Conservation (phyloP, 2,797 vertebrate species). For the Stomatorhinus walkeri region DNA sequence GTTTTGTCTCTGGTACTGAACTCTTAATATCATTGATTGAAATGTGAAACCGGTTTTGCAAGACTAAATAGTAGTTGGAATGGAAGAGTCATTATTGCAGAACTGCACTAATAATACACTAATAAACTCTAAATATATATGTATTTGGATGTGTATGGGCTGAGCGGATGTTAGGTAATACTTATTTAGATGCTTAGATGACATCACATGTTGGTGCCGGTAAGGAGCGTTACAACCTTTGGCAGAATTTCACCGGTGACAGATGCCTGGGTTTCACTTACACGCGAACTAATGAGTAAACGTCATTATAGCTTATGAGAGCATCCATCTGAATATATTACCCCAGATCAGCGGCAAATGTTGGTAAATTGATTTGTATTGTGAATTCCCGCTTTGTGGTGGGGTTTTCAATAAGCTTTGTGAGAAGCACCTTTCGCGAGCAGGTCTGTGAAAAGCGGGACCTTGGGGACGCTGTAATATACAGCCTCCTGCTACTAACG, state of each 20-base stretch:
- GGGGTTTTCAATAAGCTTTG: not conserved
- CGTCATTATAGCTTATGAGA: not conserved
- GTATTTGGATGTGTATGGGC: not conserved
- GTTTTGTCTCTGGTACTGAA: not conserved
- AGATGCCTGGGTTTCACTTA: not conserved
- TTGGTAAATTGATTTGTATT: not conserved
- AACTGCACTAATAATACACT: not conserved
- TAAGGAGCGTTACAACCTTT: not conserved
- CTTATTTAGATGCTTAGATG: not conserved
- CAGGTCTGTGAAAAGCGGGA: not conserved
- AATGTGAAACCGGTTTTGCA: slow-evolving; percentile 8
- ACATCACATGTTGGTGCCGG: not conserved
- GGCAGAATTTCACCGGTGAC: not conserved
- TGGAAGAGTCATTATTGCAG: not conserved
- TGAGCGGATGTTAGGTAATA: not conserved
- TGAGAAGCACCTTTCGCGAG: not conserved
- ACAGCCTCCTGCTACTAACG: not conserved
- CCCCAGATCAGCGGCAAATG: not conserved
- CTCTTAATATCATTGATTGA: not conserved
- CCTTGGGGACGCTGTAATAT: not conserved
- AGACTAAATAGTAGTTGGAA: slow-evolving; percentile 10
- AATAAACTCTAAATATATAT: not conserved
- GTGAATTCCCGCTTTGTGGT: not conserved
- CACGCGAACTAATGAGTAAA: not conserved
- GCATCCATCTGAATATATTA: not conserved